phyloP scores from a whole-genome alignment of 2,113 vertebrate species.

The Silurus glanis region DNA sequence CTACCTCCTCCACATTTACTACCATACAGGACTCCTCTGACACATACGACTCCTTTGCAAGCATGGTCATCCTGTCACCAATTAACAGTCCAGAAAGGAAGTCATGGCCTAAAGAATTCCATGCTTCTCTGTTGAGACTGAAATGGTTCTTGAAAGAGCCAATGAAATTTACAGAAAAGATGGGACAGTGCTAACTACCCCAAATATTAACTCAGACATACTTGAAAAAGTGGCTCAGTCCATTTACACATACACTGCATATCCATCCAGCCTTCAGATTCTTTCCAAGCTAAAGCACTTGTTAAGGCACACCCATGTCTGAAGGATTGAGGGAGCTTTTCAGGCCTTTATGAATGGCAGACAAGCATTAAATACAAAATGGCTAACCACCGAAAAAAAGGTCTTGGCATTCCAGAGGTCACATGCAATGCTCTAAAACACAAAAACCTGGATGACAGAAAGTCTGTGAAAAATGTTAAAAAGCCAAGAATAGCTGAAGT shows the following conservation, averaged over 20 bases:
- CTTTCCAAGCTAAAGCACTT: neutral
- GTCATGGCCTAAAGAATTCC: constrained; percentile 15
- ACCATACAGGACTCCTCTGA: neutral
- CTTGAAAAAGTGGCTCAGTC: constrained; percentile 25
- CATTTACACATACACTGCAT: neutral
- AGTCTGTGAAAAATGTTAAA: neutral
- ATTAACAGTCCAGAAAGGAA: constrained; percentile 14
- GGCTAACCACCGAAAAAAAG: neutral
- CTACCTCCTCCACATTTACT: neutral
- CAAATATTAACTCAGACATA: constrained; percentile 22
- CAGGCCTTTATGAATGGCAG: neutral
- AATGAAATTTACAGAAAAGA: constrained; percentile 25
- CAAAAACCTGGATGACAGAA: neutral
- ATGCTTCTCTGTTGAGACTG: constrained; percentile 29
- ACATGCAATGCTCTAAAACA: constrained; percentile 31
- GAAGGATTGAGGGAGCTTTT: constrained; percentile 11
- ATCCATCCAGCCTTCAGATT: neutral
- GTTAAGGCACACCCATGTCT: neutral
- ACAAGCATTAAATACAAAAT: constrained; percentile 25
- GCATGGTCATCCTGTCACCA: neutral
- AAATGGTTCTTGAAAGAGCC: constrained; percentile 22
- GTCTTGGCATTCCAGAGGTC: neutral
- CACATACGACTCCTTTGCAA: neutral
- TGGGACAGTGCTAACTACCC: constrained; percentile 11
- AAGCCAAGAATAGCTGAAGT: neutral